These are phyloP conservation scores for Brachionus rubens DNA, from an alignment of 1,140 invertebrate genomes.

Conservation along the genomic window DNA sequence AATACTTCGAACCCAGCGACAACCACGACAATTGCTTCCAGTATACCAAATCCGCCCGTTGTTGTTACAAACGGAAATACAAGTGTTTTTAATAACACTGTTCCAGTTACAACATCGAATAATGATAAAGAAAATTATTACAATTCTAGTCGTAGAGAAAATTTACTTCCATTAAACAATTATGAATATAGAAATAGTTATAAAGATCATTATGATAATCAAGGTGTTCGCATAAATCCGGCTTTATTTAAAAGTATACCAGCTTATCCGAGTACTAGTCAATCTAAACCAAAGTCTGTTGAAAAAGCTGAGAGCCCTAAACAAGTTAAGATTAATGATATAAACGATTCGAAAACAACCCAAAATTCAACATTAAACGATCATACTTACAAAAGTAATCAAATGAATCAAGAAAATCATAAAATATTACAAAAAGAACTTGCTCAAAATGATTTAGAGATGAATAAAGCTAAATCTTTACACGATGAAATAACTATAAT, in stretches of 20 bases:
- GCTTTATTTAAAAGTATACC: constrained; percentile 40
- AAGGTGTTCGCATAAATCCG: constrained; percentile 44
- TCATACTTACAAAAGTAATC: constrained; percentile 21
- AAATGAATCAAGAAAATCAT: neutral
- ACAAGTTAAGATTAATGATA: no score
- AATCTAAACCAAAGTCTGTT: constrained; percentile 22
- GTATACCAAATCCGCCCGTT: neutral
- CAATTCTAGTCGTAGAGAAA: constrained; percentile 39
- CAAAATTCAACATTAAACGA: constrained; percentile 34
- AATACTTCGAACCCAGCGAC: neutral
- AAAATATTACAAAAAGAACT: constrained; percentile 28
- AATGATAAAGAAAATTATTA: constrained; percentile 46
- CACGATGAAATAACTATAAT: neutral
- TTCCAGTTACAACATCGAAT: neutral
- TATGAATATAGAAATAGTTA: constrained; percentile 43
- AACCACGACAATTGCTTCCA: neutral
- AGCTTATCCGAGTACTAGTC: neutral
- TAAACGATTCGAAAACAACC: neutral
- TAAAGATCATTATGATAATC: constrained; percentile 40
- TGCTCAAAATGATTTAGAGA: neutral
- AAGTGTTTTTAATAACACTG: neutral
- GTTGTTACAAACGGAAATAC: neutral
- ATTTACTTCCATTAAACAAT: constrained; percentile 39
- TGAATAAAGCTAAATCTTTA: neutral
- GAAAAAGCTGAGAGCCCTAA: no score